Conservation (phyloP, 2,888 invertebrate species). For the Phaedon cochleariae region DNA sequence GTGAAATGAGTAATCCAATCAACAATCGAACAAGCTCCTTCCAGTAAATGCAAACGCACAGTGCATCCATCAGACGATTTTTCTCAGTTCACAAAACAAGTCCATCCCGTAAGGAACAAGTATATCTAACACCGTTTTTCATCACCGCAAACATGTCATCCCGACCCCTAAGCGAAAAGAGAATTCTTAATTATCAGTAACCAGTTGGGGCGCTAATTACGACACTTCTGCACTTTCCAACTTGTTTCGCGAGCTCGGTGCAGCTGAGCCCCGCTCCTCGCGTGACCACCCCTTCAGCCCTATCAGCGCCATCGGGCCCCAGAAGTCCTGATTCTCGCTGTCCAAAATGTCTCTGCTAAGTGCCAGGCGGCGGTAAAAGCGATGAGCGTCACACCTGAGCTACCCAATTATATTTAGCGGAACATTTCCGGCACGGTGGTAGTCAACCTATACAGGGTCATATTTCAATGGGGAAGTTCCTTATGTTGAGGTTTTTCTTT, state of each 20-base stretch:
- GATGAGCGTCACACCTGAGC: constrained; percentile 34
- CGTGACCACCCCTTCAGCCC: no score
- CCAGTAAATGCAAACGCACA: no score
- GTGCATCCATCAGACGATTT: no score
- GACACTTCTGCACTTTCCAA: constrained; percentile 29
- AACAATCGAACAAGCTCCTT: no score
- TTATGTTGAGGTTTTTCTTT: no score
- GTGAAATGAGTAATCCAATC: no score
- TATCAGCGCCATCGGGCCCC: no score
- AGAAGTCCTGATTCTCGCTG: constrained; percentile 26
- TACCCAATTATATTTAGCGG: constrained; percentile 36
- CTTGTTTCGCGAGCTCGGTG: constrained; percentile 30
- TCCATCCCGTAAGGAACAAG: no score
- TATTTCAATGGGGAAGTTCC: no score
- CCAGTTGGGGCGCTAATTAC: constrained; percentile 32
- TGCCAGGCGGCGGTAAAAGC: constrained; percentile 8
- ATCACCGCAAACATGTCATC: not conserved
- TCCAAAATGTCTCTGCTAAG: constrained; percentile 17
- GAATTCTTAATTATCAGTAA: constrained; percentile 27
- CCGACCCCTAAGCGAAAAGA: constrained; percentile 15
- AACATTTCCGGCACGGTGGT: constrained; percentile 18
- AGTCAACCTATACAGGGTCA: no score
- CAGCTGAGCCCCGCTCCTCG: constrained; percentile 40
- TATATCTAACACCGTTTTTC: no score
- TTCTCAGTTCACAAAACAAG: no score